Conservation (phyloP, 2,797 vertebrate genomes). For the Momotus momota region DNA sequence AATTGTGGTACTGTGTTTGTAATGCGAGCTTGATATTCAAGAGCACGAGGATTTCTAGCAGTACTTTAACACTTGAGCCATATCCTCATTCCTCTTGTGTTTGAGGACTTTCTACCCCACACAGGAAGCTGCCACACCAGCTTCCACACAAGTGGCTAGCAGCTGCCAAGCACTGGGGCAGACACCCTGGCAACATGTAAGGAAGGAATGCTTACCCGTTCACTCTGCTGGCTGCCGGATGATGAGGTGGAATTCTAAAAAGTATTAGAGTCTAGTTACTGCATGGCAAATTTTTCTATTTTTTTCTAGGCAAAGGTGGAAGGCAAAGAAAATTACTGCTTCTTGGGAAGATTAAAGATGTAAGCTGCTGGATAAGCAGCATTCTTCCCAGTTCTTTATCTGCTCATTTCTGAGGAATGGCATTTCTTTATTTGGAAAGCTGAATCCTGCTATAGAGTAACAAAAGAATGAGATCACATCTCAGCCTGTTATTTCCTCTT, state of each 20-base stretch:
- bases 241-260: conserved; percentile 3
- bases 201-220: conserved; percentile 32
- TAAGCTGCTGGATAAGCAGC: neutral
- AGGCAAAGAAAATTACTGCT: neutral
- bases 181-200: neutral
- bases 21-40: neutral
- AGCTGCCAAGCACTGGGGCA: neutral
- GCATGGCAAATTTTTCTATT: neutral
- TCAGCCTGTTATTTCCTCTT: neutral
- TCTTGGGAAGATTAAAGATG: neutral
- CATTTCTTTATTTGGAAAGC: neutral
- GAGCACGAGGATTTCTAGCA: neutral
- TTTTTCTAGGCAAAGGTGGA: neutral
- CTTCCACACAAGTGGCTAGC: neutral
- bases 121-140: neutral
- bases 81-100: neutral
- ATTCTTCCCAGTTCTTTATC: neutral
- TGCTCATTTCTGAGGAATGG: neutral
- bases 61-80: neutral
- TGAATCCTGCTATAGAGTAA: neutral
- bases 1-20: neutral
- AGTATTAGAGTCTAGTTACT: neutral
- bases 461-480: neutral
- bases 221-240: conserved; percentile 11
- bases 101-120: neutral